These are phyloP conservation scores for Mesochorus sp. DNA, from an alignment of 2,888 invertebrate genomes.

Conservation along the genomic window DNA sequence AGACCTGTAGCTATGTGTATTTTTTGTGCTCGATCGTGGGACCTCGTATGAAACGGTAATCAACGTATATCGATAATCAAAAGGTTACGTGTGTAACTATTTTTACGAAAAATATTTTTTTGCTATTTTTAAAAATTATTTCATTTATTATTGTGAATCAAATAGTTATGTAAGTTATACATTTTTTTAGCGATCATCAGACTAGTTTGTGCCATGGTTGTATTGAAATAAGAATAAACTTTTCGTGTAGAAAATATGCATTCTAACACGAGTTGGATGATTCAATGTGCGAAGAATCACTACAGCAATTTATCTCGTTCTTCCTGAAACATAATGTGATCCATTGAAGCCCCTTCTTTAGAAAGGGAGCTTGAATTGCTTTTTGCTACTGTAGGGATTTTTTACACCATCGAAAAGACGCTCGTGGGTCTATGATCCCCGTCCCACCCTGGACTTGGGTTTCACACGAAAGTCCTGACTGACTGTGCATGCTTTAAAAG, in stretches of 20 bases:
- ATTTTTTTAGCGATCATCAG: background rate
- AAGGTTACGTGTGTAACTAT: no score
- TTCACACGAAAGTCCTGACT: constrained; percentile 59
- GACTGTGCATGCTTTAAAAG: constrained; percentile 21
- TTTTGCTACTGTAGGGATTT: constrained; percentile 58
- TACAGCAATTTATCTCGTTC: constrained; percentile 56
- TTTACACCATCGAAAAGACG: constrained; percentile 40
- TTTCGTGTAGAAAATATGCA: background rate
- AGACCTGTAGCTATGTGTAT: constrained; percentile 6
- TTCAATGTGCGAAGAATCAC: constrained; percentile 17
- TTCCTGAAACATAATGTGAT: constrained; percentile 67
- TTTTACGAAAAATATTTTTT: no score
- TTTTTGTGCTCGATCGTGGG: background rate
- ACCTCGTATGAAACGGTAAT: no score
- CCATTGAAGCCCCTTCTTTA: constrained; percentile 61
- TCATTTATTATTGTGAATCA: background rate
- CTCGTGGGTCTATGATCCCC: constrained; percentile 52
- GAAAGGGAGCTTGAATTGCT: constrained; percentile 61
- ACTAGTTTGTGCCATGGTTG: no score
- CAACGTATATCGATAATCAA: no score
- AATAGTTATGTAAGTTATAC: background rate
- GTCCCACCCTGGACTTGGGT: constrained; percentile 59
- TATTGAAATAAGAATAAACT: no score
- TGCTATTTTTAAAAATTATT: background rate
- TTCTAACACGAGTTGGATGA: background rate